Base-by-base conservation (phyloP, 2,888 invertebrate genomes). In the Limnephilus marmoratus region DNA sequence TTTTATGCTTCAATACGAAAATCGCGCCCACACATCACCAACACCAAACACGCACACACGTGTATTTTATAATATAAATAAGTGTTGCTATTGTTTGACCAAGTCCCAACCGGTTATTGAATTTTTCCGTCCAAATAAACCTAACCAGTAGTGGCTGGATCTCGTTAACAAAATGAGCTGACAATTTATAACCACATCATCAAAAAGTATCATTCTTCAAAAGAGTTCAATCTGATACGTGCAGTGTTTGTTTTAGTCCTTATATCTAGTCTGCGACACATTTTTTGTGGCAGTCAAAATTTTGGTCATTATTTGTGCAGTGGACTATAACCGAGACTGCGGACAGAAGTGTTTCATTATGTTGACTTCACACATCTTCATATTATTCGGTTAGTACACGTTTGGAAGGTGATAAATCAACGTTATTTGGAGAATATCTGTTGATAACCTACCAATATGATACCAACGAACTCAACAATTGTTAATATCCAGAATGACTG, bases 21-120 rank as follows among this genome's bases (percentile, higher is more conserved):
- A 86, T 86, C 86, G 53, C 86, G 86, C 86, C 86, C 49, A 49
- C 86, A 86, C 49, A 37, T 15, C 53, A 24, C 24, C 31, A 45
- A 85, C 29, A 68, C 7, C 18, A 49, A 49, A 68, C 53, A 31
- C 3, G 31, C 31, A 34, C 82, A 82, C 82, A 82, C 31, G 31
- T 81, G 29, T 31, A 85, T 53, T 68, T 68, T 68, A 68, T 24
- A 49, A 49, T 4, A 68, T 68, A 68, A 68, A 68, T 34, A 86
- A 86, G 86, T 31, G 31, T 45, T 49, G 31, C 86, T 86, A 86
- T 86, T 86, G 86, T 86, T 86, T 86, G 49, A 45, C 86, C 86
- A 49, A 49, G 86, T 45, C 24, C 7, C n/a, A 86, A 86, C 45
- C 86, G 86, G 86, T 45, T 49, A 37, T 86, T n/a, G 13, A 86